These are phyloP conservation scores for Oligia latruncula DNA, from an alignment of 2,888 invertebrate species.

Conservation along the genomic window DNA sequence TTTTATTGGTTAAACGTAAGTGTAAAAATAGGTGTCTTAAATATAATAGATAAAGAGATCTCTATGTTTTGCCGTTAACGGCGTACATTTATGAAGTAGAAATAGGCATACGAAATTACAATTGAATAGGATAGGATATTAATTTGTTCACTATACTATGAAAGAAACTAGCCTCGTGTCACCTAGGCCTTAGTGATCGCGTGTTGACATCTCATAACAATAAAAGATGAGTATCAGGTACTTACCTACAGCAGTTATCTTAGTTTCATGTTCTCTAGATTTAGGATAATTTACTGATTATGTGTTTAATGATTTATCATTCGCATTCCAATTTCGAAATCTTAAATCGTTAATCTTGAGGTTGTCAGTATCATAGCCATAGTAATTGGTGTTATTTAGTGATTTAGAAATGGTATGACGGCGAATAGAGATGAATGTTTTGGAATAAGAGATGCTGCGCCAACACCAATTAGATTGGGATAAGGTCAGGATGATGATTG, in stretches of 20 bases:
- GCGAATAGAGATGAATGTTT: not conserved
- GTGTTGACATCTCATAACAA: conserved; percentile 54
- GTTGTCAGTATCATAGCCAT: conserved; percentile 23
- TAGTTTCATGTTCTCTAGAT: conserved; percentile 47
- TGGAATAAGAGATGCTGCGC: not conserved
- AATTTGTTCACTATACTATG: not conserved
- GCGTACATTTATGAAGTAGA: not conserved
- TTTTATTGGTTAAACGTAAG: too few relatives aligned
- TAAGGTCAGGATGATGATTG: not conserved
- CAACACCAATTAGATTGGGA: not conserved
- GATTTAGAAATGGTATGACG: conserved; percentile 28
- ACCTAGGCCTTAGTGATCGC: conserved; percentile 31
- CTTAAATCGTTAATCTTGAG: conserved; percentile 36
- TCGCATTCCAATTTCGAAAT: conserved; percentile 53
- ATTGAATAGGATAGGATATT: not conserved
- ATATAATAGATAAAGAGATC: too few relatives aligned
- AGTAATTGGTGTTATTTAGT: conserved; percentile 39
- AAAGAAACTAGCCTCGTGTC: conserved; percentile 17
- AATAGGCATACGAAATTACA: not conserved
- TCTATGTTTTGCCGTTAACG: too few relatives aligned
- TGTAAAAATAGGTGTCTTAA: too few relatives aligned
- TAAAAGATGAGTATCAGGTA: conserved; percentile 43
- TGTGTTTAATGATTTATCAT: conserved; percentile 40
- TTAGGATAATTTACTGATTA: conserved; percentile 55
- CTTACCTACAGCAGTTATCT: conserved; percentile 27